A percentile compares a stretch with the other conserved stretches of the same genome.
Conservation (phyloP, 2,888 invertebrate genomes). For the Meganola albula region DNA sequence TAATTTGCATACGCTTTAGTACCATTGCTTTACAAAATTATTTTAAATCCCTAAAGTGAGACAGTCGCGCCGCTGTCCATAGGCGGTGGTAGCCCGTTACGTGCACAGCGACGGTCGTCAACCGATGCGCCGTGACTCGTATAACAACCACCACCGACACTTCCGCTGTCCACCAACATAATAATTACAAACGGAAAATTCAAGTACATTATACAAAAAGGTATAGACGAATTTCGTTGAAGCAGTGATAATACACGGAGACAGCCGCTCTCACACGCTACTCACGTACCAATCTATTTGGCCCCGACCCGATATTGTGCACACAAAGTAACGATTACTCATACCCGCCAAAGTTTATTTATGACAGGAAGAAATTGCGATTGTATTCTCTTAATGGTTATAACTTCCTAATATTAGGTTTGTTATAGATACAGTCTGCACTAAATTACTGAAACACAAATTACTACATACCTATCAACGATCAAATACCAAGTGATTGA, state of each 20-base stretch:
- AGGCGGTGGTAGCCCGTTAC: constrained; percentile 59
- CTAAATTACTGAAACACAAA: constrained; percentile 22
- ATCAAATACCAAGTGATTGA: too few relatives aligned
- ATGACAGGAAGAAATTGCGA: constrained; percentile 75
- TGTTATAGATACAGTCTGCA: constrained; percentile 24
- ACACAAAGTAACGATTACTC: constrained; percentile 72
- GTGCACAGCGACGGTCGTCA: constrained; percentile 52
- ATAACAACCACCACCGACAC: constrained; percentile 60
- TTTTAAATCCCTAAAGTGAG: constrained; percentile 45
- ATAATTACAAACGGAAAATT: constrained; percentile 73
- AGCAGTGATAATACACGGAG: constrained; percentile 37
- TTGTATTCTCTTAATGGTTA: constrained; percentile 70
- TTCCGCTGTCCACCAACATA: constrained; percentile 64
- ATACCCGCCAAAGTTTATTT: constrained; percentile 67
- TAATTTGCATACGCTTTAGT: too few relatives aligned
- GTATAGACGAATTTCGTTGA: constrained; percentile 57
- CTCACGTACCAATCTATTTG: constrained; percentile 72
- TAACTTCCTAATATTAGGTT: constrained; percentile 61
- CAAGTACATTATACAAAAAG: constrained; percentile 60
- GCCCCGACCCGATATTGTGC: constrained; percentile 64
- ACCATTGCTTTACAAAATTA: constrained; percentile 18
- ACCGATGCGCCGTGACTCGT: constrained; percentile 63
- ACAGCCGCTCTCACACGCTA: constrained; percentile 35
- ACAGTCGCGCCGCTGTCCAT: constrained; percentile 60
- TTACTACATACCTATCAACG: too few relatives aligned